Evolutionary conservation across 2,113 vertebrate genomes (phyloP), one percentile per base, ranked within the genome.

Genomic region (Regulus satrapa): DNA sequence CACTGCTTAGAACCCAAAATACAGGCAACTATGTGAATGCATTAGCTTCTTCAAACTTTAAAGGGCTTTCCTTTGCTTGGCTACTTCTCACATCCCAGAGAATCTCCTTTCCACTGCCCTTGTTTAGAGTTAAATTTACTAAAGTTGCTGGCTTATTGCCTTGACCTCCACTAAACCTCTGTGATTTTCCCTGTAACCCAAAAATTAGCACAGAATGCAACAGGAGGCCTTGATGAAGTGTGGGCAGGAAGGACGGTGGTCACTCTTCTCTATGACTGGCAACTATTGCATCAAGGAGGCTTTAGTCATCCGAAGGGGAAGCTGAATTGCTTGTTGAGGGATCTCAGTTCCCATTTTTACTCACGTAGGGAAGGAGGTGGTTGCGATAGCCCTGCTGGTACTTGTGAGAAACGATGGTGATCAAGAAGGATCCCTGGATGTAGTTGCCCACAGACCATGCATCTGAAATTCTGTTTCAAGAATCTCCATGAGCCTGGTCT

Each of bases 241-340:
- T 46, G 51, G 51, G 17, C n/a, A 63, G 78, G 43, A 83, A 95
- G 66, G 51, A 94, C 45, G 40, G 29, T 71, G 54, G n/a, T 48
- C 67, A 73, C 45, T 31, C 51, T 79, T 41, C 48, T 76, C 49
- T 77, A 1, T 31, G 54, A 82, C 21, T 38, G 72, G 55, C 52
- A 89, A 73, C 73, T 40, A 74, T 45, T 69, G 36, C 63, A 92
- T 58, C 66, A 88, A 79, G 55, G 71, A 94, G 91, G 62, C 8
- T 89, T 94, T 92, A 74, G 43, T 92, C 71, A 88, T 89, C 62
- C 83, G 55, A 89, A 91, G 67, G 31, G 71, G 85, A 96, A 95
- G 75, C n/a, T 82, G 55, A 82, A 85, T 74, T 96, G 67, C 88
- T 86, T 91, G 69, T 94, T 94, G 95, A 75, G 75, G 41, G 55